Conservation (phyloP, 2,888 invertebrate species). For the Euzetes globulus region DNA sequence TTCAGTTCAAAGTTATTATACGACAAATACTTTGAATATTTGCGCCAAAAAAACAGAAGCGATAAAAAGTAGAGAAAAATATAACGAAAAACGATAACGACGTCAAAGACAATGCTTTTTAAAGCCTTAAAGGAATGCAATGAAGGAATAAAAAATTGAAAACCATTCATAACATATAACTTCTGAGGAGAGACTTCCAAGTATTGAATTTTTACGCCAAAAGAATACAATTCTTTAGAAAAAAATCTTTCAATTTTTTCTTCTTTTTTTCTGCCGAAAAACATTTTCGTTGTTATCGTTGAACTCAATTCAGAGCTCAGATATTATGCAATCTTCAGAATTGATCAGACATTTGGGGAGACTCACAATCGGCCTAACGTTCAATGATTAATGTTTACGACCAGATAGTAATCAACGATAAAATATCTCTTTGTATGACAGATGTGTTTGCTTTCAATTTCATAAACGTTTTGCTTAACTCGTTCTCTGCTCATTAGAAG, state of each 20-base stretch:
- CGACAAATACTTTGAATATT: constrained; percentile 12
- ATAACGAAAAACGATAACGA: constrained; percentile 17
- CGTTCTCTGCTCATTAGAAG: background rate
- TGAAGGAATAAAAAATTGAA: background rate
- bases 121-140: background rate
- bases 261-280: background rate
- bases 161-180: background rate
- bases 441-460: constrained; percentile 7
- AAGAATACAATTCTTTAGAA: too few relatives aligned
- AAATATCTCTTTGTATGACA: constrained; percentile 16
- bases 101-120: constrained; percentile 21
- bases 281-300: background rate
- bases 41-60: constrained; percentile 10
- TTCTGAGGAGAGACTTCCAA: background rate
- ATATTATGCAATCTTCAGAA: background rate
- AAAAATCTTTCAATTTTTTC: background rate
- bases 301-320: background rate
- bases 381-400: constrained; percentile 19
- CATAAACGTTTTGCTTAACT: background rate
- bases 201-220: background rate
- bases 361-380: background rate
- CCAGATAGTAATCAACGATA: constrained; percentile 24
- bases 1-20: constrained; percentile 4
- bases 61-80: background rate
- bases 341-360: background rate